phyloP scores from a whole-genome alignment of 2,797 vertebrate genomes.

The Hemitrygon akajei region DNA sequence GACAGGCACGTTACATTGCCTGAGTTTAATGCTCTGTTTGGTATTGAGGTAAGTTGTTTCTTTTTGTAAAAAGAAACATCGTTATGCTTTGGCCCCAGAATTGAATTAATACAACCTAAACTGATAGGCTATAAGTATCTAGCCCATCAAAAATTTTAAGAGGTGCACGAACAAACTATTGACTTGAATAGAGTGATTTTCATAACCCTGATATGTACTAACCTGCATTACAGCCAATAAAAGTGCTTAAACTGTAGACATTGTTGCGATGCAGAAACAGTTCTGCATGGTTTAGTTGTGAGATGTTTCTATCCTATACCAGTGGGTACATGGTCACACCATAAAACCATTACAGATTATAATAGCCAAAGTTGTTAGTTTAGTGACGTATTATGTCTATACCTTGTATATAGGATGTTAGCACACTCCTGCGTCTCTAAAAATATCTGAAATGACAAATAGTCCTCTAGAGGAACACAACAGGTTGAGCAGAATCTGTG shows the following conservation, averaged over 20 bases:
- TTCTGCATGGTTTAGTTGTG: background rate
- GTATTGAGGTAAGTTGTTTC: constrained; percentile 60
- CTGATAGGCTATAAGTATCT: background rate
- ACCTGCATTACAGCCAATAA: too few relatives aligned
- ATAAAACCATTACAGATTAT: background rate
- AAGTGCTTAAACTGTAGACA: too few relatives aligned
- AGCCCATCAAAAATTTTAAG: background rate
- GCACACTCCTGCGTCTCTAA: background rate
- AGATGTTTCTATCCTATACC: background rate
- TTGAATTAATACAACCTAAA: background rate
- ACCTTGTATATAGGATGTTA: background rate
- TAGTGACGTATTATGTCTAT: too few relatives aligned
- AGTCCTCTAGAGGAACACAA: too few relatives aligned
- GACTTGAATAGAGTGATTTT: too few relatives aligned
- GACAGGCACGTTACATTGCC: constrained; percentile 75
- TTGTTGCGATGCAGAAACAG: too few relatives aligned
- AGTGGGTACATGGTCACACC: background rate
- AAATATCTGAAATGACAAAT: background rate
- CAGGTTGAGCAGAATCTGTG: too few relatives aligned
- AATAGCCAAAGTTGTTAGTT: background rate
- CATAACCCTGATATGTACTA: too few relatives aligned
- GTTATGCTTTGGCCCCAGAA: background rate
- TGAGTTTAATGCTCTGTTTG: constrained; percentile 80
- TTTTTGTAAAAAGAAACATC: background rate
- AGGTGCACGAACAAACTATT: too few relatives aligned